Conservation (phyloP, 2,797 vertebrate species). For the Graptemys geographica region DNA sequence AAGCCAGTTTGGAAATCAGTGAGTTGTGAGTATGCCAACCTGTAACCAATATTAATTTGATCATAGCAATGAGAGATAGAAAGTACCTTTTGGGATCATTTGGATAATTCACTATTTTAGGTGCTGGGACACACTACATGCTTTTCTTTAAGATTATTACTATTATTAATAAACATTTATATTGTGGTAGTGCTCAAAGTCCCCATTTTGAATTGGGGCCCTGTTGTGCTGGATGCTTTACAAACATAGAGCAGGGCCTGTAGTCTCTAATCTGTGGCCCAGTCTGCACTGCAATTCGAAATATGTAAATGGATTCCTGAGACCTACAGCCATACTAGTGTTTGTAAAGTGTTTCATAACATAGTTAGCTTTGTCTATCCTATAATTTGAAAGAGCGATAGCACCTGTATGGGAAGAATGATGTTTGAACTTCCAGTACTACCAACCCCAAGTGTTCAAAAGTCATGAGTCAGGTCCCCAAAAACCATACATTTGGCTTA, state of each 20-base stretch:
- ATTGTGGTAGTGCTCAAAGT: slow-evolving; percentile 32
- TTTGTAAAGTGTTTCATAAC: background rate
- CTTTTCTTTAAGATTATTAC: background rate
- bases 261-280: background rate
- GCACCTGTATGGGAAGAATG: background rate
- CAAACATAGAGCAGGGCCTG: background rate
- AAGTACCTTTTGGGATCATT: background rate
- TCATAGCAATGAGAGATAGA: slow-evolving; percentile 34
- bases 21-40: slow-evolving; percentile 77
- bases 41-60: slow-evolving; percentile 22
- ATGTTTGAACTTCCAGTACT: background rate
- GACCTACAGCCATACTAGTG: background rate
- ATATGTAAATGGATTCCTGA: background rate
- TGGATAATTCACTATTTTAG: background rate
- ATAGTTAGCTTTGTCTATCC: background rate
- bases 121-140: background rate
- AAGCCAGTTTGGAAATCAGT: slow-evolving; percentile 74
- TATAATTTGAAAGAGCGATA: background rate
- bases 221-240: background rate
- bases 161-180: slow-evolving; percentile 44
- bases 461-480: background rate
- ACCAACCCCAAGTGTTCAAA: background rate
- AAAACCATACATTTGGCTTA: background rate
- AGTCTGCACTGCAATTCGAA: background rate
- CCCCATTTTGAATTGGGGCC: background rate